Percentiles rank a stretch among this genome's conserved stretches.
These are phyloP conservation scores for Drosophila santomea DNA, from an alignment of 1,140 invertebrate species.

Conservation along the genomic window DNA sequence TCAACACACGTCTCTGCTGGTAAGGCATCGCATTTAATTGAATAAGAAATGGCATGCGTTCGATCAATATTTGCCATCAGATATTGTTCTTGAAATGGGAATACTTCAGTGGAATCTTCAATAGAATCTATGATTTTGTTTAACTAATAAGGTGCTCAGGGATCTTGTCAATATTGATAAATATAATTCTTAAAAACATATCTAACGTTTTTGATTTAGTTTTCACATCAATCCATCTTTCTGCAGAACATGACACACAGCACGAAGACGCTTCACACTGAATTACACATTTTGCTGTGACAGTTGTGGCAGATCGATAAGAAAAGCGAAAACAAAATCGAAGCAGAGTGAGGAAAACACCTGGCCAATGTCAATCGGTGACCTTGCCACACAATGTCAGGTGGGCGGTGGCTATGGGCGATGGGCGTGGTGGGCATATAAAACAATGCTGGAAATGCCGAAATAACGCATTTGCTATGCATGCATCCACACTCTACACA, in stretches of 20 bases:
- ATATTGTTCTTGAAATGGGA: slow-evolving; percentile 7
- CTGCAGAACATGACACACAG: slow-evolving; percentile 8
- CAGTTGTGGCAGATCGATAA: slow-evolving; percentile 38
- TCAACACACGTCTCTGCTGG: slow-evolving; percentile 44
- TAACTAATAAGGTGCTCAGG: too few relatives aligned
- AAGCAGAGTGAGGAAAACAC: slow-evolving; percentile 28
- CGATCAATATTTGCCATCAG: slow-evolving; percentile 28
- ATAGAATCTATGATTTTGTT: background rate
- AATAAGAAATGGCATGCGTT: slow-evolving; percentile 33
- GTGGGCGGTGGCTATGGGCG: background rate
- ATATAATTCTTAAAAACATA: too few relatives aligned
- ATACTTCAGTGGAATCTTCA: background rate
- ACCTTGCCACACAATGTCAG: slow-evolving; percentile 61
- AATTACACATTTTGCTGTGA: slow-evolving; percentile 35
- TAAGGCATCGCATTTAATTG: slow-evolving; percentile 39
- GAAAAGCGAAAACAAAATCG: slow-evolving; percentile 52
- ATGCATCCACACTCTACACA: slow-evolving; percentile 15
- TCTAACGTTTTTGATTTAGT: too few relatives aligned
- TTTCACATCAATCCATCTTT: slow-evolving; percentile 32
- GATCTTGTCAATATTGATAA: too few relatives aligned
- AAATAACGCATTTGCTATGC: slow-evolving; percentile 40
- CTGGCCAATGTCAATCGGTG: slow-evolving; percentile 69
- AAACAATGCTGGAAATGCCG: slow-evolving; percentile 30
- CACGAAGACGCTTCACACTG: slow-evolving; percentile 26
- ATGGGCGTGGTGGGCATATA: background rate